Conservation (phyloP, 2,113 vertebrate species). For the Sceloporus undulatus region DNA sequence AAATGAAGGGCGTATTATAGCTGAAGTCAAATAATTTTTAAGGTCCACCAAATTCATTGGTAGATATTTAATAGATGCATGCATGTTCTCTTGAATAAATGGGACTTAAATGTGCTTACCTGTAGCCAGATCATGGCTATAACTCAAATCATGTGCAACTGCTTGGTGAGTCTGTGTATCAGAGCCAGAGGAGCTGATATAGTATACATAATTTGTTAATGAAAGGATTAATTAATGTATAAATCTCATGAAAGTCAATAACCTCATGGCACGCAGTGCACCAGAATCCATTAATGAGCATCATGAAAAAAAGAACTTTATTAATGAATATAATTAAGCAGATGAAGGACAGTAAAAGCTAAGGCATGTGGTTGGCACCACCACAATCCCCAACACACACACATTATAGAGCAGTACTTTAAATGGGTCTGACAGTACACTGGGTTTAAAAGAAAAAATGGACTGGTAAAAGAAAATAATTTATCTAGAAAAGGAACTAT, state of each 20-base stretch:
- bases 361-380: neutral
- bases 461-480: neutral
- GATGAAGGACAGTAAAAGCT: neutral
- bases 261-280: neutral
- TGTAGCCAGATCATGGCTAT: neutral
- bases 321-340: conserved; percentile 9
- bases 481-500: neutral
- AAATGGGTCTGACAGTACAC: neutral
- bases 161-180: conserved; percentile 32
- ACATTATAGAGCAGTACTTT: neutral
- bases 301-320: neutral
- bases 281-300: conserved; percentile 15
- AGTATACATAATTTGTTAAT: conserved; percentile 37
- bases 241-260: conserved; percentile 36
- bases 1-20: neutral
- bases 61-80: conserved; percentile 4
- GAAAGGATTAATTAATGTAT: conserved; percentile 24
- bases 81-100: neutral
- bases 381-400: too few relatives aligned
- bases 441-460: too few relatives aligned
- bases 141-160: conserved; percentile 1
- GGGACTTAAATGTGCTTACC: conserved; percentile 3
- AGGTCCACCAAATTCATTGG: neutral
- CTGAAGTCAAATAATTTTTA: neutral
- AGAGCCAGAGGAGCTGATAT: neutral